A percentile compares a stretch with the other conserved stretches of the same genome.
These are phyloP conservation scores for Pygocentrus nattereri DNA, from an alignment of 2,797 vertebrate species.

Conservation along the genomic window DNA sequence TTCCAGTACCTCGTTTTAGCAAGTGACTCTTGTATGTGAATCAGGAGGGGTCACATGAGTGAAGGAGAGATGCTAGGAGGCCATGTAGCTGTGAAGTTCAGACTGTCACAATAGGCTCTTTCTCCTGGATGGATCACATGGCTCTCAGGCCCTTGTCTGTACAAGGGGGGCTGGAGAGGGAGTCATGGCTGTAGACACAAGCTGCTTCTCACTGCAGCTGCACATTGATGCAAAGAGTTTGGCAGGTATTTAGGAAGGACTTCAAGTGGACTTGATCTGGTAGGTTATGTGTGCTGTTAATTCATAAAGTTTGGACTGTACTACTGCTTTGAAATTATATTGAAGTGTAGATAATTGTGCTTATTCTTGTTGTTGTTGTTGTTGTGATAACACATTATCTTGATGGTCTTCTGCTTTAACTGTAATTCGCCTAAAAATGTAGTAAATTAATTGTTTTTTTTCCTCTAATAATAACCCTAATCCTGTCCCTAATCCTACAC, in stretches of 20 bases:
- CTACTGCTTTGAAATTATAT: neutral
- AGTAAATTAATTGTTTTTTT: neutral
- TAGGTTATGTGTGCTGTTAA: constrained; percentile 16
- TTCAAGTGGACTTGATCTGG: neutral
- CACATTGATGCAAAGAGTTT: constrained; percentile 7
- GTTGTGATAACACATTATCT: neutral
- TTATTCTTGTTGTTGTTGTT: neutral
- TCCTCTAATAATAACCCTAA: neutral
- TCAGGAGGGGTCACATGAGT: constrained; percentile 41
- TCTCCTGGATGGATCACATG: constrained; percentile 50
- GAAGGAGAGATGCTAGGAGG: constrained; percentile 20
- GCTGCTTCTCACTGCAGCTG: constrained; percentile 1
- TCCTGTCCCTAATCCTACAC: neutral
- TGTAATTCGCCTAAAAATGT: neutral
- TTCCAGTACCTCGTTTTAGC: constrained; percentile 8
- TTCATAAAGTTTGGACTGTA: neutral
- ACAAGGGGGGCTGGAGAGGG: constrained; percentile 7
- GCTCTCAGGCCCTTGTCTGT: constrained; percentile 29
- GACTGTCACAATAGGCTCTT: constrained; percentile 49
- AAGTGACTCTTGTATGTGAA: neutral
- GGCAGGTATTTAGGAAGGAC: constrained; percentile 11
- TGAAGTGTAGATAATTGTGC: neutral
- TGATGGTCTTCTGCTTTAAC: neutral
- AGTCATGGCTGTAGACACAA: neutral
- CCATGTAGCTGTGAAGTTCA: constrained; percentile 16